Evolutionary conservation across 2,888 invertebrate species (phyloP).

Genomic region (Petrophora chlorosata): DNA sequence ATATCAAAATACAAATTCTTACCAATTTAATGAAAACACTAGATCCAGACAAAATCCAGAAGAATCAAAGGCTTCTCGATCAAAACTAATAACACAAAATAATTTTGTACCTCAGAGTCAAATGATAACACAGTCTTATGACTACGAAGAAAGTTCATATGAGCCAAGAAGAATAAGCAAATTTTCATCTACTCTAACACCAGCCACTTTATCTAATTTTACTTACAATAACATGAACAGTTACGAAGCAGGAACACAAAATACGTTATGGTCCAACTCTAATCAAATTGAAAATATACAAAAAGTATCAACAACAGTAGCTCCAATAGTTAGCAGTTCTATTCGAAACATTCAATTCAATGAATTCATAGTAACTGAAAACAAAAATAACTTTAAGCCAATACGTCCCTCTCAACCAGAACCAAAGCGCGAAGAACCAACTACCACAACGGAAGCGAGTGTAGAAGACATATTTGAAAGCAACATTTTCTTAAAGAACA

Average conservation of each 20-base stretch:
- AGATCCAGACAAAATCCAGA: slow-evolving; percentile 24
- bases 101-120: slow-evolving; percentile 58
- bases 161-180: slow-evolving; percentile 35
- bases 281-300: slow-evolving; percentile 38
- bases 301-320: slow-evolving; percentile 38
- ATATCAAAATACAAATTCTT: slow-evolving; percentile 11
- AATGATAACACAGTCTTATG: slow-evolving; percentile 60
- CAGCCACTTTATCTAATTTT: slow-evolving; percentile 21
- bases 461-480: slow-evolving; percentile 56
- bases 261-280: slow-evolving; percentile 26
- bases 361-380: slow-evolving; percentile 47
- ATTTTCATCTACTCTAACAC: slow-evolving; percentile 32
- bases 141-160: slow-evolving; percentile 53
- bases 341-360: slow-evolving; percentile 40
- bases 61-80: slow-evolving; percentile 33
- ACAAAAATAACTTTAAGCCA: slow-evolving; percentile 52
- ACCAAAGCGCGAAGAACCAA: slow-evolving; percentile 31
- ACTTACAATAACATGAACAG: slow-evolving; percentile 16
- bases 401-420: slow-evolving; percentile 37
- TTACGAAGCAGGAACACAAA: slow-evolving; percentile 18
- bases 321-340: slow-evolving; percentile 36
- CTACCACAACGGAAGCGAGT: slow-evolving; percentile 45
- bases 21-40: slow-evolving; percentile 10
- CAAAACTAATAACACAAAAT: slow-evolving; percentile 57
- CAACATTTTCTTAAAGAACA: slow-evolving; percentile 69